Base-by-base conservation (phyloP, 2,797 vertebrate genomes). In the Centropyge bicolor region DNA sequence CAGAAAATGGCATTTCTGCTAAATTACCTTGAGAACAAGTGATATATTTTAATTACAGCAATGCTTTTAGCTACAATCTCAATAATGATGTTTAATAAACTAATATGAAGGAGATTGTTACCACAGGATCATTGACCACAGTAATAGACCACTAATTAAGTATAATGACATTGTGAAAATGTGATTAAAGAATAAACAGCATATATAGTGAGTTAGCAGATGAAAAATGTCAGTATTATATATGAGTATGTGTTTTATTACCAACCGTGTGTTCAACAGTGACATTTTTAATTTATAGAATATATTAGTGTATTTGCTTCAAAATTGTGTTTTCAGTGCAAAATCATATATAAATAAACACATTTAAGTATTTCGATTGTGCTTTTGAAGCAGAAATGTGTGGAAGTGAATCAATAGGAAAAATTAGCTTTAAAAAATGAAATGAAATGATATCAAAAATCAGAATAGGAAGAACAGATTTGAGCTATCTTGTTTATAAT, bases 61-160 rank as follows among this genome's bases (percentile, higher is more conserved):
- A 67, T 40, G 46, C 22, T 35, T 82, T 74, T 62, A 40, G 51
- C 27, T 31, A 27, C 49, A 57, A 45, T 52, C 49, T 60, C 36
- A 51, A n/a, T 76, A 76, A 69, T 74, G 20, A 78, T 65, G 35
- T 64, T 70, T 68, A 57, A 68, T 86, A 75, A 76, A 73, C 51
- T 35, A 41, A 81, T 27, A 78, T 66, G 55, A 76, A 82, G 40
- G 48, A 69, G 51, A 69, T 48, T 71, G 60, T 27, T 60, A 27
- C 54, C 41, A 41, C 35, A 57, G 71, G 69, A 76, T 85, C 70
- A 73, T 81, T 87, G 69, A 64, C 60, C 46, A 48, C n/a, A 12
- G 38, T 63, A 76, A 85, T 60, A 76, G 22, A 60, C 31, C 24
- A 27, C 36, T 81, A 82, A 90, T 87, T 80, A 80, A 60, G 54